Evolutionary conservation across 2,888 invertebrate genomes (phyloP).

Genomic region (Diogma glabrata): DNA sequence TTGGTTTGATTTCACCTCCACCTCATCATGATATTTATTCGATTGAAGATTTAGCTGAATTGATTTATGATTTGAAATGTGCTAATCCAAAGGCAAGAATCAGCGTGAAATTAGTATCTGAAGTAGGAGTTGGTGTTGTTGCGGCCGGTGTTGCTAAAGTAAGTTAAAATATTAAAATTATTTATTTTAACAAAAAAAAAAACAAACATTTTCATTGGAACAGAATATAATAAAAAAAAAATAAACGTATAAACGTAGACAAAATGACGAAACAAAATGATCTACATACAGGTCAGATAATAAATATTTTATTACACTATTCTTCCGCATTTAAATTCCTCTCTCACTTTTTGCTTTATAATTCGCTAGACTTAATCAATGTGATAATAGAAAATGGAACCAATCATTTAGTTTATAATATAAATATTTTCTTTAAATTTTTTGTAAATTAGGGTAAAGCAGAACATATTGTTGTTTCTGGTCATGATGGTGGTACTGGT

Average conservation of each 20-base stretch:
- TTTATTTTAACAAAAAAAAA: slow-evolving; percentile 13
- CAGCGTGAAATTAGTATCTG: slow-evolving; percentile 95
- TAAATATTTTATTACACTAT: too few relatives aligned
- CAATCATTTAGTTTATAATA: too few relatives aligned
- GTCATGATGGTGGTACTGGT: slow-evolving; percentile 98
- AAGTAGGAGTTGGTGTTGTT: slow-evolving; percentile 97
- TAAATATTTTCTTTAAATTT: slow-evolving; percentile 10
- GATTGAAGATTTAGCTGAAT: slow-evolving; percentile 95
- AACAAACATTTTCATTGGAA: background rate
- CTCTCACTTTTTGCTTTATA: too few relatives aligned
- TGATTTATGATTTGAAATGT: slow-evolving; percentile 96
- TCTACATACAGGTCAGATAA: too few relatives aligned
- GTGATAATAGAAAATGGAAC: too few relatives aligned
- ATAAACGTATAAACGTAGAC: too few relatives aligned
- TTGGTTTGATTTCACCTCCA: slow-evolving; percentile 95
- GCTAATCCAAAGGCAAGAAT: slow-evolving; percentile 92
- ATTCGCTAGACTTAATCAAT: too few relatives aligned
- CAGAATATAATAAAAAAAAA: slow-evolving; percentile 6
- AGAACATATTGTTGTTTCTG: slow-evolving; percentile 96
- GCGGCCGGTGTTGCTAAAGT: slow-evolving; percentile 98
- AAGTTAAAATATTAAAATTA: too few relatives aligned
- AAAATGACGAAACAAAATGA: too few relatives aligned
- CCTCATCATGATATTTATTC: slow-evolving; percentile 99
- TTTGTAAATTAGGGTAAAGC: slow-evolving; percentile 67
- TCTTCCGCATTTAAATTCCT: too few relatives aligned